Percentiles rank a stretch among this genome's conserved stretches.
phyloP scores from a whole-genome alignment of 2,888 invertebrate genomes.

The Troides helena region DNA sequence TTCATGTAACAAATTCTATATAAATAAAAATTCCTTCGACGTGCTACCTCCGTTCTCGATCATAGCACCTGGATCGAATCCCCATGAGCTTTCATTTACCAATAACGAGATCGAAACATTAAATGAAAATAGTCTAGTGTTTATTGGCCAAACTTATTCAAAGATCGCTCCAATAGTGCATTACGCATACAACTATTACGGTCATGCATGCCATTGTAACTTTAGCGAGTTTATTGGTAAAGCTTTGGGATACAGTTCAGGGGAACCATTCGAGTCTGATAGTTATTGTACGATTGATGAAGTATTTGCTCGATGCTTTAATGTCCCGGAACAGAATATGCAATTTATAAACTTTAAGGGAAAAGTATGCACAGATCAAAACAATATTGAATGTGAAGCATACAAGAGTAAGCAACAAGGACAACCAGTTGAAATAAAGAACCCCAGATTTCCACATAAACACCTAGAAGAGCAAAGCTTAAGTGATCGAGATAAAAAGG shows the following conservation, averaged over 20 bases:
- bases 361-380: conserved; percentile 76
- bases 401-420: conserved; percentile 61
- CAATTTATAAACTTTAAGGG: conserved; percentile 82
- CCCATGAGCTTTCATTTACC: conserved; percentile 80
- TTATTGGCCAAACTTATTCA: conserved; percentile 77
- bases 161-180: conserved; percentile 63
- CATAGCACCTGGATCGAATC: conserved; percentile 65
- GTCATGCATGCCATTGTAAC: conserved; percentile 82
- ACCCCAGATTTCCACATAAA: conserved; percentile 71
- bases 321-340: conserved; percentile 82
- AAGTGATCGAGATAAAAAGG: conserved; percentile 62
- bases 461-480: conserved; percentile 44
- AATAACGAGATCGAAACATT: conserved; percentile 69
- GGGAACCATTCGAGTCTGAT: conserved; percentile 66
- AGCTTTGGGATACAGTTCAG: conserved; percentile 61
- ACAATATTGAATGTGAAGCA: conserved; percentile 80
- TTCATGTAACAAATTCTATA: conserved; percentile 82
- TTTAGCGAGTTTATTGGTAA: conserved; percentile 79
- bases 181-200: conserved; percentile 83
- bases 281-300: conserved; percentile 83
- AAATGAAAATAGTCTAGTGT: conserved; percentile 77
- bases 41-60: conserved; percentile 79
- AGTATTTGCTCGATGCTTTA: conserved; percentile 82
- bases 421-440: conserved; percentile 59
- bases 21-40: conserved; percentile 84